Percentiles rank a stretch among this genome's conserved stretches.
Evolutionary conservation across 2,888 invertebrate genomes (phyloP).

Genomic region (Drosophila flavopinicola): DNA sequence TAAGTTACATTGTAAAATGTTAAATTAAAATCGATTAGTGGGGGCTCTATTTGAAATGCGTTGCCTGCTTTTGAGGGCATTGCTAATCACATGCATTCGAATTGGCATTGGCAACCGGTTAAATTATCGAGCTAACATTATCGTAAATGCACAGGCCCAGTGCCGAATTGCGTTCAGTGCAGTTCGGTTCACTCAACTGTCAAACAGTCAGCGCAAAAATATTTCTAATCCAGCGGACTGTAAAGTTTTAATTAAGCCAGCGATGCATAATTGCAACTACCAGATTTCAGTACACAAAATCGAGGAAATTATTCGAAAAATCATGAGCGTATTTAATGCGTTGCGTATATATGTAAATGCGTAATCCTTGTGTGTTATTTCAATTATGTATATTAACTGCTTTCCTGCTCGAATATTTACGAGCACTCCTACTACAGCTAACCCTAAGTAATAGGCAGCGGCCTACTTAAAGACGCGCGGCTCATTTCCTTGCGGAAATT

Average conservation of each 20-base stretch:
- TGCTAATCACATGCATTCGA: too few species aligned
- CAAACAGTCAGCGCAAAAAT: constrained; percentile 34
- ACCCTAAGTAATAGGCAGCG: background rate
- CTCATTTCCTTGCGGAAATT: constrained; percentile 52
- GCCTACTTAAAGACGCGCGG: background rate
- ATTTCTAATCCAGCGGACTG: constrained; percentile 49
- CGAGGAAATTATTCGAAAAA: constrained; percentile 19
- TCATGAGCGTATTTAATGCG: constrained; percentile 22
- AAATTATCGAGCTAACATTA: background rate
- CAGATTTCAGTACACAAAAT: constrained; percentile 9
- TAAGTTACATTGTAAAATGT: too few species aligned
- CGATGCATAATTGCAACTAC: constrained; percentile 40
- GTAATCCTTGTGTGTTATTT: constrained; percentile 9
- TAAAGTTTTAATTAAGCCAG: constrained; percentile 51
- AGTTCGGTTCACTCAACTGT: constrained; percentile 28
- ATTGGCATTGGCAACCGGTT: too few species aligned
- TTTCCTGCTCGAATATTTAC: constrained; percentile 7
- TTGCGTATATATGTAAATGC: constrained; percentile 1
- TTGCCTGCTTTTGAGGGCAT: constrained; percentile 20
- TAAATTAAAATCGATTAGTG: too few species aligned
- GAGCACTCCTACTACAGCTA: background rate
- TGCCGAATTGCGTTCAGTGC: constrained; percentile 2
- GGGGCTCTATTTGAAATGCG: too few species aligned
- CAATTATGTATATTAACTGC: constrained; percentile 26
- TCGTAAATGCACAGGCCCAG: constrained; percentile 5